These are phyloP conservation scores for Flexamia atlantica DNA, from an alignment of 2,888 invertebrate genomes.

Conservation along the genomic window DNA sequence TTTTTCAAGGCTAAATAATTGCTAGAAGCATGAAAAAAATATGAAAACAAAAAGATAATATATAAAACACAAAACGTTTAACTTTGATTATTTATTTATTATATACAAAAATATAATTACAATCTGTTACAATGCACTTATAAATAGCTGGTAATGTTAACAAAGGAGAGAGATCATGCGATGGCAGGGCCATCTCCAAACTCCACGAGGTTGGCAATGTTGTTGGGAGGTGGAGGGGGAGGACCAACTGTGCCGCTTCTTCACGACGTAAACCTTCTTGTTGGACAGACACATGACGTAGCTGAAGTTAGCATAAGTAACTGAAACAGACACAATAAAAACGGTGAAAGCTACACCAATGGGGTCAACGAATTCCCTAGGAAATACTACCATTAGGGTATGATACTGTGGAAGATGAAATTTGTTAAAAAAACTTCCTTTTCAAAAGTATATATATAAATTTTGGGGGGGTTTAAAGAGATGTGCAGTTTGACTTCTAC, in stretches of 20 bases:
- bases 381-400: no score
- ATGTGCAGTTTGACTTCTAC: no score
- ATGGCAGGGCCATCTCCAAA: background rate
- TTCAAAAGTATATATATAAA: no score
- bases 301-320: conserved; percentile 90
- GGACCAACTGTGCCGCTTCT: conserved; percentile 74
- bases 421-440: no score
- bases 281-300: conserved; percentile 93
- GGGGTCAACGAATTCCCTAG: no score
- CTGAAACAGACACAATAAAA: conserved; percentile 75
- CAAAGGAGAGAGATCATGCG: background rate
- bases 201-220: background rate
- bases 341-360: no score
- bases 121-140: background rate
- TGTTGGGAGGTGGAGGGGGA: conserved; percentile 44
- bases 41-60: background rate
- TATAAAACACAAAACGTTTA: background rate
- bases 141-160: background rate
- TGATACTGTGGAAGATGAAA: no score
- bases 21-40: background rate
- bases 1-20: background rate
- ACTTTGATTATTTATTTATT: background rate
- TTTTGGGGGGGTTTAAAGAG: no score
- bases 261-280: conserved; percentile 90
- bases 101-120: conserved; percentile 46